phyloP scores from a whole-genome alignment of 1,140 invertebrate genomes.

The Drosophila simulans region DNA sequence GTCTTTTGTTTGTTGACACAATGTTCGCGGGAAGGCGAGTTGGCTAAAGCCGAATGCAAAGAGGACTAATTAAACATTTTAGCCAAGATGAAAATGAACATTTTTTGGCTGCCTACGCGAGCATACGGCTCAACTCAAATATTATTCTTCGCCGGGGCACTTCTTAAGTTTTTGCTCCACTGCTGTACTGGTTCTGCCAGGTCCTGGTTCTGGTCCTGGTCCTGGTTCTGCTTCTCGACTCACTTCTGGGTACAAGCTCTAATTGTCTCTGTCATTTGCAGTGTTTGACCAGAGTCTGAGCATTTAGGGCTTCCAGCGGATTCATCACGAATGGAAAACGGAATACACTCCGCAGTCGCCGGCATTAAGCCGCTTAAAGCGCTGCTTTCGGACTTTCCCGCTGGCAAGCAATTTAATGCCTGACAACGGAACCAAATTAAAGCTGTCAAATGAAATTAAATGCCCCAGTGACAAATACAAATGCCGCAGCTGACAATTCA shows the following conservation, averaged over 20 bases:
- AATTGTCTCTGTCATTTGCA: slow-evolving; percentile 34
- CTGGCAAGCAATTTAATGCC: slow-evolving; percentile 49
- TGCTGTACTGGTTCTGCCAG: no score
- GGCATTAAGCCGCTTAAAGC: slow-evolving; percentile 6
- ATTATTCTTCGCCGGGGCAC: slow-evolving; percentile 33
- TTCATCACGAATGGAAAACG: slow-evolving; percentile 33
- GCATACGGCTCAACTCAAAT: slow-evolving; percentile 49
- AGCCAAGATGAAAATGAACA: slow-evolving; percentile 62
- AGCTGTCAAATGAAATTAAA: slow-evolving; percentile 73
- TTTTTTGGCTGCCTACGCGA: slow-evolving; percentile 48
- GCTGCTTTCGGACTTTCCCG: neutral
- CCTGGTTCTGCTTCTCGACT: no score
- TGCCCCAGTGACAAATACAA: slow-evolving; percentile 61
- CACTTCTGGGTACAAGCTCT: neutral
- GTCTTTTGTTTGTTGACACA: slow-evolving; percentile 54
- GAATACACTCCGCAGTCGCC: neutral
- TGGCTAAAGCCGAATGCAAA: neutral
- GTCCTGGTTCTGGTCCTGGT: no score
- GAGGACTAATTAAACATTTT: slow-evolving; percentile 72
- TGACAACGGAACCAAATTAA: slow-evolving; percentile 51
- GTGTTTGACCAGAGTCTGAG: slow-evolving; percentile 20
- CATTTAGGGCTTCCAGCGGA: slow-evolving; percentile 26
- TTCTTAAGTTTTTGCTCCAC: slow-evolving; percentile 10
- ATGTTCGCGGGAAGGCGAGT: neutral
- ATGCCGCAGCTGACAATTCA: slow-evolving; percentile 42